Evolutionary conservation across 2,888 invertebrate species (phyloP).

Genomic region (Nephrocerus scutellatus): DNA sequence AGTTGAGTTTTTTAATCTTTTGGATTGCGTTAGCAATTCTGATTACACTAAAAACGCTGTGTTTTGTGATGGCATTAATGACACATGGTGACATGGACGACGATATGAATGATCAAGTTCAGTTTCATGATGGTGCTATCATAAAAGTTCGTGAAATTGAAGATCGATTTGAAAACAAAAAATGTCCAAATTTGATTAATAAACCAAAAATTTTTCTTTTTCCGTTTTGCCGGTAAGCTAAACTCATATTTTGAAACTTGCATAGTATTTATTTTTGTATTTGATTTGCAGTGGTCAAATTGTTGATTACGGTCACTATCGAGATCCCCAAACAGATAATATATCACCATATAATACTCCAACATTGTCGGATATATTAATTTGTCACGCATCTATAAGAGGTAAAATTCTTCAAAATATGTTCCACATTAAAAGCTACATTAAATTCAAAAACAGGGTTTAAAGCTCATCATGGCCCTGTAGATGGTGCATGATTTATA

Average conservation of each 20-base stretch:
- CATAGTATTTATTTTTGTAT: no score
- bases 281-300: slow-evolving; percentile 41
- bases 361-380: slow-evolving; percentile 55
- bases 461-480: slow-evolving; percentile 52
- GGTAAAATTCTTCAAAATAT: no score
- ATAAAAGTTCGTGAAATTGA: slow-evolving; percentile 53
- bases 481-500: slow-evolving; percentile 64
- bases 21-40: slow-evolving; percentile 47
- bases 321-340: slow-evolving; percentile 3
- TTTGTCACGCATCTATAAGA: slow-evolving; percentile 59
- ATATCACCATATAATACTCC: slow-evolving; percentile 24
- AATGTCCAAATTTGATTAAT: slow-evolving; percentile 50
- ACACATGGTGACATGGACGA: slow-evolving; percentile 56
- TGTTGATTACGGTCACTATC: slow-evolving; percentile 40
- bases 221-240: slow-evolving; percentile 65
- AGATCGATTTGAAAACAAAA: slow-evolving; percentile 53
- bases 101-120: slow-evolving; percentile 52
- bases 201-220: slow-evolving; percentile 70
- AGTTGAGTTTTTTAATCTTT: slow-evolving; percentile 45
- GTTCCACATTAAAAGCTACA: no score
- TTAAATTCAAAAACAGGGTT: no score
- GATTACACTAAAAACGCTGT: slow-evolving; percentile 49
- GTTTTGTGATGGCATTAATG: slow-evolving; percentile 59
- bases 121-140: slow-evolving; percentile 53
- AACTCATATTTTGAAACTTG: no score